phyloP scores from a whole-genome alignment of 1,140 invertebrate species.

The Drosophila busckii region DNA sequence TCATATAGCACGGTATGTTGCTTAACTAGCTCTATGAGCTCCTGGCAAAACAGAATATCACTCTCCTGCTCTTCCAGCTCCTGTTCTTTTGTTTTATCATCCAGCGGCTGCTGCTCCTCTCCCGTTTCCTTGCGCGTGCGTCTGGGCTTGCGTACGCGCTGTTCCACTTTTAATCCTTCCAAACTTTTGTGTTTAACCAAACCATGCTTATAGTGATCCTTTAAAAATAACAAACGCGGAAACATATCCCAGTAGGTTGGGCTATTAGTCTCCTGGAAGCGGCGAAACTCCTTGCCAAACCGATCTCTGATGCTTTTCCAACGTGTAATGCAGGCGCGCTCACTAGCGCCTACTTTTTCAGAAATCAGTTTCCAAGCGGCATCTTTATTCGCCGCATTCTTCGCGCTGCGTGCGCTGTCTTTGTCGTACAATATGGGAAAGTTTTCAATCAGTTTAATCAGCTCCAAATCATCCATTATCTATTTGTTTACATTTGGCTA shows the following conservation, averaged over 20 bases:
- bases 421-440: constrained; percentile 68
- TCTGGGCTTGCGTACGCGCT: constrained; percentile 33
- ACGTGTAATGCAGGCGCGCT: constrained; percentile 65
- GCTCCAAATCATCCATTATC: constrained; percentile 53
- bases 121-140: constrained; percentile 7
- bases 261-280: constrained; percentile 57
- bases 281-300: constrained; percentile 66
- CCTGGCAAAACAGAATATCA: constrained; percentile 50
- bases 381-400: constrained; percentile 58
- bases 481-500: not conserved
- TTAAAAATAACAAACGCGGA: constrained; percentile 58
- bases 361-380: constrained; percentile 66
- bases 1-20: constrained; percentile 65
- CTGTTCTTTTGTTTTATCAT: constrained; percentile 31
- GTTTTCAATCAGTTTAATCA: constrained; percentile 59
- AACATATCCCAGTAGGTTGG: constrained; percentile 72
- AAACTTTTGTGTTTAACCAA: constrained; percentile 43
- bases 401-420: constrained; percentile 44
- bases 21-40: constrained; percentile 62
- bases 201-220: constrained; percentile 69
- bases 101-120: constrained; percentile 16
- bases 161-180: constrained; percentile 54
- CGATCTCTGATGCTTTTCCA: constrained; percentile 71
- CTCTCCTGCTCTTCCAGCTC: constrained; percentile 27
- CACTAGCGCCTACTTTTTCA: constrained; percentile 43